phyloP scores from a whole-genome alignment of 2,888 invertebrate species.

The Selenia dentaria region DNA sequence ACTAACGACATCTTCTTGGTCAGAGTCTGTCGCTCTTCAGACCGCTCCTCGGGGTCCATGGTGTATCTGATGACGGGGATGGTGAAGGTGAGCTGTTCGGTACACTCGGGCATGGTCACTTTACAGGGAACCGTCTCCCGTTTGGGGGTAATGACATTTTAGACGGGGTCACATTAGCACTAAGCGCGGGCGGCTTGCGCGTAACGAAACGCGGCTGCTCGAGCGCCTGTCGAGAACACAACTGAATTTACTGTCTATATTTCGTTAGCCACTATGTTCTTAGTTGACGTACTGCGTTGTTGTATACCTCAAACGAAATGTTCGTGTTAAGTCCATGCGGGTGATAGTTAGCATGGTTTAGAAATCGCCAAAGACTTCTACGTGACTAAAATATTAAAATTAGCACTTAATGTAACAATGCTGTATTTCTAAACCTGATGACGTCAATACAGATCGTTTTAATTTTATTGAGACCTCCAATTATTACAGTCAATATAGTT shows the following conservation, averaged over 20 bases:
- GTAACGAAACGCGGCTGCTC: slow-evolving; percentile 24
- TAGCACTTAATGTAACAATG: slow-evolving; percentile 35
- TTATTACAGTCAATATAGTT: too few relatives aligned
- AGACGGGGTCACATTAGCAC: slow-evolving; percentile 18
- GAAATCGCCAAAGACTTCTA: slow-evolving; percentile 44
- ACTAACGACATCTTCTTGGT: slow-evolving; percentile 75
- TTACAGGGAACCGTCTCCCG: slow-evolving; percentile 38
- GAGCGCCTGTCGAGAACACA: slow-evolving; percentile 22
- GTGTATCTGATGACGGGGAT: slow-evolving; percentile 78
- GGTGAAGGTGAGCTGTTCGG: slow-evolving; percentile 71
- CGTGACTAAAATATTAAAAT: slow-evolving; percentile 45
- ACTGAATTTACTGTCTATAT: slow-evolving; percentile 11
- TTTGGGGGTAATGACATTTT: slow-evolving; percentile 32
- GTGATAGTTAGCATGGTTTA: slow-evolving; percentile 42
- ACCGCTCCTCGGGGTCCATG: slow-evolving; percentile 73
- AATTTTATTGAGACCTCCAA: slow-evolving; percentile 1
- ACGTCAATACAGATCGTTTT: slow-evolving; percentile 34
- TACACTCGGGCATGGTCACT: slow-evolving; percentile 80
- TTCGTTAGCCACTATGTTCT: neutral
- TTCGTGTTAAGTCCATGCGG: slow-evolving; percentile 29
- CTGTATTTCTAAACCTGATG: slow-evolving; percentile 28
- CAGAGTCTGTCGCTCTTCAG: slow-evolving; percentile 61
- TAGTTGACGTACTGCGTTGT: slow-evolving; percentile 14
- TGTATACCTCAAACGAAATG: slow-evolving; percentile 3
- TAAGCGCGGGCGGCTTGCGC: slow-evolving; percentile 9